Conservation (phyloP, 23 tunicate species). For the Styela plicata region DNA sequence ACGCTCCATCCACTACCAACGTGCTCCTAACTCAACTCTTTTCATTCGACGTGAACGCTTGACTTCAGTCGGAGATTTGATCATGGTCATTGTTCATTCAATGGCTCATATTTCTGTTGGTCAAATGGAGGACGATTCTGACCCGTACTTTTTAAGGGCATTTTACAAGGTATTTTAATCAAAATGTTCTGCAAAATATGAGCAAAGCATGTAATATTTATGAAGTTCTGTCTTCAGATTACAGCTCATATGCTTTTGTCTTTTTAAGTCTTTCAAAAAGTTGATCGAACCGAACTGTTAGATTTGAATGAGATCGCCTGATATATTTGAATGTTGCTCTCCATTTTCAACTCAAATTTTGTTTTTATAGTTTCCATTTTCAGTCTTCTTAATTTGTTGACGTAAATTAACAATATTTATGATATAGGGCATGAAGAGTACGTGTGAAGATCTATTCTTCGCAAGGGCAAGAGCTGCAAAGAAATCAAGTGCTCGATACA, state of each 20-base stretch:
- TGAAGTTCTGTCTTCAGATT: too few species aligned
- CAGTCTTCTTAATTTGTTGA: too few species aligned
- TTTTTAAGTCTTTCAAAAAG: too few species aligned
- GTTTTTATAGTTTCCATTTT: too few species aligned
- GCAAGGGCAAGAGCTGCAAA: conserved; percentile 64
- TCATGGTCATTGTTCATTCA: conserved; percentile 89
- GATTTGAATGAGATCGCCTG: too few species aligned
- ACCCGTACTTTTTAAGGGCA: conserved; percentile 87
- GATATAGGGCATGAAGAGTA: conserved; percentile 69
- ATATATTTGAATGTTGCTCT: too few species aligned
- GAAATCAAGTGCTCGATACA: background rate
- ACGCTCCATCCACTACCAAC: conserved; percentile 73
- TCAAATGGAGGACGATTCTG: conserved; percentile 83
- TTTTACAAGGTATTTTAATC: conserved; percentile 80
- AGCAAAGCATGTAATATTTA: too few species aligned
- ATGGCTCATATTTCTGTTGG: conserved; percentile 85
- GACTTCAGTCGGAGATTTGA: conserved; percentile 75
- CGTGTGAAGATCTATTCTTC: conserved; percentile 93
- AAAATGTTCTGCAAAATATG: too few species aligned
- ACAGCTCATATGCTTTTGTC: too few species aligned
- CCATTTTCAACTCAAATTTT: too few species aligned
- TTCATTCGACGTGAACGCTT: conserved; percentile 73
- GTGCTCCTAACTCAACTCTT: conserved; percentile 41
- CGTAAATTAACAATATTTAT: too few species aligned
- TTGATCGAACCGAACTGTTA: too few species aligned